Conservation (phyloP, 92 coral and sea anemone species). For the Zoanthus sociatus region DNA sequence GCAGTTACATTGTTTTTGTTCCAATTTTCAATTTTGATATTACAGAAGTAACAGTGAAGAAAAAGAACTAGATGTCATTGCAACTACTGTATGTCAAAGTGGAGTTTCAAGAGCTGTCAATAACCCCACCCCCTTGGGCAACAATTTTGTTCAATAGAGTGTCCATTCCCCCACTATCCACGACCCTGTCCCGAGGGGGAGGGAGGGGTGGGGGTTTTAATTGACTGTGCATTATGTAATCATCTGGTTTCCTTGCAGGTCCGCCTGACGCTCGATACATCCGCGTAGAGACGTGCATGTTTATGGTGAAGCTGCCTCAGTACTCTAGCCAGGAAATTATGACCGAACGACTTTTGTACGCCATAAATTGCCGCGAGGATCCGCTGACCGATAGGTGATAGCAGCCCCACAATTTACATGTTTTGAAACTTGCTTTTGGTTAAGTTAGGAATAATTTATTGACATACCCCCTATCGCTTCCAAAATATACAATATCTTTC, state of each 20-base stretch:
- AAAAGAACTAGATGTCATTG: no score
- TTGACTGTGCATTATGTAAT: background rate
- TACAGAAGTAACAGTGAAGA: no score
- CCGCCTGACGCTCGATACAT: conserved; percentile 95
- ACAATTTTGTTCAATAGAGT: no score
- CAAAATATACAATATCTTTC: background rate
- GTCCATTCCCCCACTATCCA: no score
- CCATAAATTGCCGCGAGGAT: conserved; percentile 98
- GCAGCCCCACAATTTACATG: background rate
- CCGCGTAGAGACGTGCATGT: conserved; percentile 99
- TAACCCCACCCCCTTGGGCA: no score
- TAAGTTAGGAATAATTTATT: background rate
- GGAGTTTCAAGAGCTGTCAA: no score
- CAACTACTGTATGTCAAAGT: no score
- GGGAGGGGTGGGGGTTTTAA: no score
- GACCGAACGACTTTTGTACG: conserved; percentile 87
- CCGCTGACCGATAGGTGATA: conserved; percentile 86
- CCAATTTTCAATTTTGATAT: no score
- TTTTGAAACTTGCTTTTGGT: background rate
- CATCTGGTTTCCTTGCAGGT: conserved; percentile 55
- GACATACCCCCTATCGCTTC: no score
- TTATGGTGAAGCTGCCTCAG: conserved; percentile 95
- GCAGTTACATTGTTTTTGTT: no score
- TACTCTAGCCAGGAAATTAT: conserved; percentile 93
- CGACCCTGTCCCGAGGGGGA: no score